A percentile compares a stretch with the other conserved stretches of the same genome.
phyloP scores from a whole-genome alignment of 2,888 invertebrate species.

The Troglohyphantes excavatus region DNA sequence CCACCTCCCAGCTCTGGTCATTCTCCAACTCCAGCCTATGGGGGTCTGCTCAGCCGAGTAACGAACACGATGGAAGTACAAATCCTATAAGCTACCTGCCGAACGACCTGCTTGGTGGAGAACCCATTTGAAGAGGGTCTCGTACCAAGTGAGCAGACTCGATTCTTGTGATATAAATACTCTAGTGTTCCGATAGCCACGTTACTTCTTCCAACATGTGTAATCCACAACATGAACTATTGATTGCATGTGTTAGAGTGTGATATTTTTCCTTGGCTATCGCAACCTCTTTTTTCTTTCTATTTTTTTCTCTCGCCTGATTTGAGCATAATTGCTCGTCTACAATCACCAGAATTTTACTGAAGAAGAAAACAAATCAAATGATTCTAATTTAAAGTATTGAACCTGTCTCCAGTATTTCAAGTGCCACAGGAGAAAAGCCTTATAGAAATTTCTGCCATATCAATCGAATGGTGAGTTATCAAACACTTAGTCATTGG shows the following conservation, averaged over 20 bases:
- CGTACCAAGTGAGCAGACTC: constrained; percentile 11
- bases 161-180: constrained; percentile 77
- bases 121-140: constrained; percentile 86
- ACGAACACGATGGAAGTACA: constrained; percentile 83
- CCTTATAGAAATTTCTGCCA: constrained; percentile 77
- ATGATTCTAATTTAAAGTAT: constrained; percentile 69
- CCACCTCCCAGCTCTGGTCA: constrained; percentile 85
- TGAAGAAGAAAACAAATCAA: constrained; percentile 72
- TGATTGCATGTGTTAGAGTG: constrained; percentile 71
- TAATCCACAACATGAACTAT: constrained; percentile 29
- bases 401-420: constrained; percentile 78
- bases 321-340: constrained; percentile 33
- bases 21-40: constrained; percentile 84
- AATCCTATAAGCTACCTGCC: constrained; percentile 89
- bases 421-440: constrained; percentile 79
- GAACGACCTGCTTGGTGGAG: constrained; percentile 92
- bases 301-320: constrained; percentile 50
- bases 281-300: constrained; percentile 35
- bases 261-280: constrained; percentile 75
- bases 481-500: constrained; percentile 45
- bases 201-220: constrained; percentile 78
- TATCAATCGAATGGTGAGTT: constrained; percentile 74
- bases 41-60: constrained; percentile 83
- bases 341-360: constrained; percentile 71
- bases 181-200: constrained; percentile 67